Evolutionary conservation across 2,888 invertebrate genomes (phyloP).

Genomic region (Sminthurinus aureus): DNA sequence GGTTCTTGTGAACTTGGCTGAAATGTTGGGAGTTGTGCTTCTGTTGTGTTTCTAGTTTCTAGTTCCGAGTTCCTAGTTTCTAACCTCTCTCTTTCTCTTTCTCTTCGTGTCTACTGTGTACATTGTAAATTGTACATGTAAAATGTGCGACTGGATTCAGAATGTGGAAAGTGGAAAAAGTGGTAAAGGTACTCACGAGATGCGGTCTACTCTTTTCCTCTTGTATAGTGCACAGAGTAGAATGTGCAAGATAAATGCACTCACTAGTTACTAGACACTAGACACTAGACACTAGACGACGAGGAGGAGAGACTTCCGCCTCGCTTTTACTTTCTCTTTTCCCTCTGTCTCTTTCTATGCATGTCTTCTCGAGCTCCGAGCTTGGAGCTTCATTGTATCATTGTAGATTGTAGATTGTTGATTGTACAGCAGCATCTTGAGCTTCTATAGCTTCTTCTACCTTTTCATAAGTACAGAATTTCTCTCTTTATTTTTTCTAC

Average conservation of each 20-base stretch:
- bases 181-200: slow-evolving; percentile 27
- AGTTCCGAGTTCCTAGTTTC: no score
- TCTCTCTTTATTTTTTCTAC: no score
- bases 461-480: no score
- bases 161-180: slow-evolving; percentile 21
- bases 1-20: slow-evolving; percentile 18
- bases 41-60: no score
- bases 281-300: no score
- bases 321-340: not conserved
- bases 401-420: not conserved
- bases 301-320: slow-evolving; percentile 10
- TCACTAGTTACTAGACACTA: no score
- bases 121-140: slow-evolving; percentile 18
- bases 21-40: slow-evolving; percentile 3
- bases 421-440: not conserved
- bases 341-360: not conserved
- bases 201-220: slow-evolving; percentile 4
- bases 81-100: no score
- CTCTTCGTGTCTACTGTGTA: no score
- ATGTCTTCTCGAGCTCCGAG: not conserved
- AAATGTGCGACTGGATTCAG: not conserved
- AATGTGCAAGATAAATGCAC: slow-evolving; percentile 17
- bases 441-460: not conserved
- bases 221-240: not conserved
- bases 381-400: no score